Evolutionary conservation across 2,797 vertebrate species (phyloP).

Genomic region (Remorina albescens): DNA sequence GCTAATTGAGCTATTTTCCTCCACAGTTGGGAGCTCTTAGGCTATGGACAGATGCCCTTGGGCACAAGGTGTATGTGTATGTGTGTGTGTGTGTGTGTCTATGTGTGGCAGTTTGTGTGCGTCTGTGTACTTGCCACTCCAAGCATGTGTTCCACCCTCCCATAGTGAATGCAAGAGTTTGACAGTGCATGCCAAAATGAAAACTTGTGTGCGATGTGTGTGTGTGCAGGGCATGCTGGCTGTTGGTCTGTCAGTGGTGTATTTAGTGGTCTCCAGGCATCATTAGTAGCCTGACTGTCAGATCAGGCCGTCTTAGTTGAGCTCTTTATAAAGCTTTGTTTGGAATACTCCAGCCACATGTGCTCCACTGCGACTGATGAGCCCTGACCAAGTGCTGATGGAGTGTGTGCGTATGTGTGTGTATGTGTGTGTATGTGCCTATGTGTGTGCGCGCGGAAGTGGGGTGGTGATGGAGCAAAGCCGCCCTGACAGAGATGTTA

Average conservation of each 20-base stretch:
- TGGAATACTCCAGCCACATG: conserved; percentile 91
- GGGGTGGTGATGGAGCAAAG: conserved; percentile 77
- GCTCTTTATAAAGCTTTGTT: conserved; percentile 93
- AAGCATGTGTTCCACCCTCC: conserved; percentile 69
- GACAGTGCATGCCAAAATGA: conserved; percentile 76
- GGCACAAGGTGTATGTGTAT: conserved; percentile 76
- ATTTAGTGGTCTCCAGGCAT: conserved; percentile 86
- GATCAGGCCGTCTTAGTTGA: conserved; percentile 81
- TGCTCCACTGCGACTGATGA: conserved; percentile 86
- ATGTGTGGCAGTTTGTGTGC: conserved; percentile 63
- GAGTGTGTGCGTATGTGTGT: conserved; percentile 59
- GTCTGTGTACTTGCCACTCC: conserved; percentile 59
- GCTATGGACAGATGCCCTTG: conserved; percentile 90
- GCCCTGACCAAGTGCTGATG: conserved; percentile 81
- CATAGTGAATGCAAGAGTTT: conserved; percentile 68
- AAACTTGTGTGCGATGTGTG: conserved; percentile 63
- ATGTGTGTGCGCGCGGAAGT: conserved; percentile 51
- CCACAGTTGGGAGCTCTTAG: conserved; percentile 91
- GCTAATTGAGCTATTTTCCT: conserved; percentile 89
- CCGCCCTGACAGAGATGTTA: conserved; percentile 81
- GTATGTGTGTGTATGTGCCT: conserved; percentile 13
- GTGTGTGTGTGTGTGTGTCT: conserved; percentile 37
- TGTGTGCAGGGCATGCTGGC: conserved; percentile 65
- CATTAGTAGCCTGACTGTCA: conserved; percentile 90
- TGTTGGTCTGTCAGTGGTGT: conserved; percentile 78